Conservation (phyloP, 2,888 invertebrate species). For the Megalurothrips usitatus region DNA sequence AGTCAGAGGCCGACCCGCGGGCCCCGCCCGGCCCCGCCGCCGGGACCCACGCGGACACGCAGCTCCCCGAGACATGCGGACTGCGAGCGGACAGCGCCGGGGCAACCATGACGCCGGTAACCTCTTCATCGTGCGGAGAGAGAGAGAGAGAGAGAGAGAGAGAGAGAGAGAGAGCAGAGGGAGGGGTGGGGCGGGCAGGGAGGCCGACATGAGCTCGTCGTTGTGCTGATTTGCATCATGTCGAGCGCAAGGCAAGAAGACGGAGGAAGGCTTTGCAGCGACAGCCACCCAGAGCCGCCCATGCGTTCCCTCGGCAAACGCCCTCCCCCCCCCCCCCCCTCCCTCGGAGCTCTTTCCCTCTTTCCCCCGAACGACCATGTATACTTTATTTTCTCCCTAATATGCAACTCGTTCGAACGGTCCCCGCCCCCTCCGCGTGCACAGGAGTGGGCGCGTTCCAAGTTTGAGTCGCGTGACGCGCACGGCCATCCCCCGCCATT, state of each 20-base stretch:
- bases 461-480: no score
- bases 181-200: not conserved
- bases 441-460: no score
- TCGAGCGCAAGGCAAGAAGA: not conserved
- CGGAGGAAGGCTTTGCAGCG: not conserved
- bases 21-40: no score
- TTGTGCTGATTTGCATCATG: not conserved
- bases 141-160: not conserved
- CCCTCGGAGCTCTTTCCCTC: no score
- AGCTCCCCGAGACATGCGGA: not conserved
- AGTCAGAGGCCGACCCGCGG: no score
- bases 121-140: constrained; percentile 10
- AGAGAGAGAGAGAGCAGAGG: constrained; percentile 5
- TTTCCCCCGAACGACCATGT: not conserved
- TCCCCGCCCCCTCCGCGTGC: not conserved
- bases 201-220: not conserved
- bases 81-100: not conserved
- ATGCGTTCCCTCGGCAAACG: not conserved
- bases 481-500: no score
- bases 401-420: not conserved
- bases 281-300: not conserved
- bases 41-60: no score
- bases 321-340: no score
- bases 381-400: no score
- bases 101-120: not conserved